These are phyloP conservation scores for Sardinella longiceps DNA, from an alignment of 2,797 vertebrate genomes.

Conservation along the genomic window DNA sequence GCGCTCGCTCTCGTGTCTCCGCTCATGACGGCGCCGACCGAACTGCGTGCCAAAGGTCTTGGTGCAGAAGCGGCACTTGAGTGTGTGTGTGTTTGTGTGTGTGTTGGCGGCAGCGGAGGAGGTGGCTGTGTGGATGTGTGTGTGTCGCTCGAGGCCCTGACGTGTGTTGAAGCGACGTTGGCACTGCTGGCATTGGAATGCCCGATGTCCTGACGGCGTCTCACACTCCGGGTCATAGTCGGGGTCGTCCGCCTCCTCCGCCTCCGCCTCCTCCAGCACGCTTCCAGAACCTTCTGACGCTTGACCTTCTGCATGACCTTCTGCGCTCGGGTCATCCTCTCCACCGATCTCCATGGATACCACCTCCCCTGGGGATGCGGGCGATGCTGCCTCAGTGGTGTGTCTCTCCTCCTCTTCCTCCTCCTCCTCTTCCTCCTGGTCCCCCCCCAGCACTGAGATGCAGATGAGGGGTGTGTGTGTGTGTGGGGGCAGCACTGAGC, in stretches of 20 bases:
- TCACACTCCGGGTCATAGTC: slow-evolving; percentile 71
- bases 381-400: not conserved
- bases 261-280: not conserved
- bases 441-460: slow-evolving; percentile 42
- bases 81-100: slow-evolving; percentile 74
- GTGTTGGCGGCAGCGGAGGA: slow-evolving; percentile 56
- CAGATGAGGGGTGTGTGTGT: not conserved
- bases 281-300: not conserved
- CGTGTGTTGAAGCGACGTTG: slow-evolving; percentile 86
- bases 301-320: slow-evolving; percentile 1
- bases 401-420: slow-evolving; percentile 42
- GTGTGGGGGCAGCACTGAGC: not conserved
- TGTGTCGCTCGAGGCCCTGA: slow-evolving; percentile 86
- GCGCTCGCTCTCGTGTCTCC: slow-evolving; percentile 79
- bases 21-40: slow-evolving; percentile 79
- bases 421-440: slow-evolving; percentile 43
- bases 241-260: slow-evolving; percentile 26
- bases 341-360: slow-evolving; percentile 63
- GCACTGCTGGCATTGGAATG: slow-evolving; percentile 86
- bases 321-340: slow-evolving; percentile 59
- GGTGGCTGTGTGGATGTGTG: slow-evolving; percentile 80
- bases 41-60: slow-evolving; percentile 81
- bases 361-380: slow-evolving; percentile 1
- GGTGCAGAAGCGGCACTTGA: slow-evolving; percentile 81
- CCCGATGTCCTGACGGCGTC: slow-evolving; percentile 63